Percentiles rank a stretch among this genome's conserved stretches.
Conservation (phyloP, 2,113 vertebrate genomes). For the Reinhardtius hippoglossoides region DNA sequence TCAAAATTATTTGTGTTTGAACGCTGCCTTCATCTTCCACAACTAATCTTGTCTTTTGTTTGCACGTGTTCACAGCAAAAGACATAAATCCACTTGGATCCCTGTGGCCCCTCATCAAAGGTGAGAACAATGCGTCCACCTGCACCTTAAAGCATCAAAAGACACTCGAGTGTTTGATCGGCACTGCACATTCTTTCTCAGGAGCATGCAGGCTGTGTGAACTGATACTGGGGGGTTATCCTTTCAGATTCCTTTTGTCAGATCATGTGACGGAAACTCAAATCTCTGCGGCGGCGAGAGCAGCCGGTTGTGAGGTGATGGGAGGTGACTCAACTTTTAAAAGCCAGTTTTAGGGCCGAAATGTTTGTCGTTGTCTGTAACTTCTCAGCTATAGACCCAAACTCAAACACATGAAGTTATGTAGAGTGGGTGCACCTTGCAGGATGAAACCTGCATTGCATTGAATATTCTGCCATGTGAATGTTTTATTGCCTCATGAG, state of each 20-base stretch:
- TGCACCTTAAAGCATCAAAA: conserved; percentile 76
- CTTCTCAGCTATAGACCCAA: not conserved
- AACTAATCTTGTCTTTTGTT: conserved; percentile 56
- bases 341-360: not conserved
- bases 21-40: conserved; percentile 23
- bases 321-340: not conserved
- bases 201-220: conserved; percentile 53
- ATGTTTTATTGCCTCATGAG: conserved; percentile 1
- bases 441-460: not conserved
- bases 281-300: conserved; percentile 3
- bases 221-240: conserved; percentile 48
- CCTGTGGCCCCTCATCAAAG: conserved; percentile 58
- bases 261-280: conserved; percentile 47
- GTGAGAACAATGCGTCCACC: conserved; percentile 64
- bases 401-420: not conserved
- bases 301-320: not conserved
- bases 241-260: conserved; percentile 50
- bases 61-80: conserved; percentile 55
- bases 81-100: conserved; percentile 53
- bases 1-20: not conserved
- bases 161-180: conserved; percentile 66
- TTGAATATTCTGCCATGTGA: not conserved
- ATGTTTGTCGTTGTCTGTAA: not conserved
- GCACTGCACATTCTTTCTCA: conserved; percentile 16
- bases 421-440: not conserved